Conservation (phyloP, 2,797 vertebrate species). For the Pseudochirops cupreus region DNA sequence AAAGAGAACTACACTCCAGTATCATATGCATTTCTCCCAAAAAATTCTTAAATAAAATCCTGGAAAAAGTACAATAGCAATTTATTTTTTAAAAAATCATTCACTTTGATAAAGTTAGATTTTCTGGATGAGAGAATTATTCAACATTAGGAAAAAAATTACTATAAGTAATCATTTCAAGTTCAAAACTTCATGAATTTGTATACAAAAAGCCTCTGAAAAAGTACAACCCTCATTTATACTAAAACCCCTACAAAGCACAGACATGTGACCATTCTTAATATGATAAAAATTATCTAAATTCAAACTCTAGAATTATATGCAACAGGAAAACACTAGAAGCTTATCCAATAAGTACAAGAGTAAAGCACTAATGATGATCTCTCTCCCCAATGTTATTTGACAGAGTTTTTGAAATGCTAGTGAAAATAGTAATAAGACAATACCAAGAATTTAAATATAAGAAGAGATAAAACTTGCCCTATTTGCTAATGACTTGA, state of each 20-base stretch:
- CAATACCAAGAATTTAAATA: background rate
- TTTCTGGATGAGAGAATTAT: background rate
- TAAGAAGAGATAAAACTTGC: slow-evolving; percentile 14
- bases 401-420: slow-evolving; percentile 14
- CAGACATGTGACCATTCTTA: background rate
- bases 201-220: background rate
- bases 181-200: background rate
- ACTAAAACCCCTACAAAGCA: background rate
- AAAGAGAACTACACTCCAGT: background rate
- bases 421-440: background rate
- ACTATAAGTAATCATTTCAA: background rate
- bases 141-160: background rate
- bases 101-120: background rate
- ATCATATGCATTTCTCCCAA: background rate
- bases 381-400: background rate
- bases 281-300: background rate
- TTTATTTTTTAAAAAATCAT: background rate
- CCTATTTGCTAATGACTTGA: background rate
- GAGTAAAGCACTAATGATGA: background rate
- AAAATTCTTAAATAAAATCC: background rate
- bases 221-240: background rate
- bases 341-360: slow-evolving; percentile 3
- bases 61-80: background rate
- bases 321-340: background rate
- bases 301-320: background rate